These are phyloP conservation scores for Ostrea edulis DNA, from an alignment of 1,140 invertebrate species.

Conservation along the genomic window DNA sequence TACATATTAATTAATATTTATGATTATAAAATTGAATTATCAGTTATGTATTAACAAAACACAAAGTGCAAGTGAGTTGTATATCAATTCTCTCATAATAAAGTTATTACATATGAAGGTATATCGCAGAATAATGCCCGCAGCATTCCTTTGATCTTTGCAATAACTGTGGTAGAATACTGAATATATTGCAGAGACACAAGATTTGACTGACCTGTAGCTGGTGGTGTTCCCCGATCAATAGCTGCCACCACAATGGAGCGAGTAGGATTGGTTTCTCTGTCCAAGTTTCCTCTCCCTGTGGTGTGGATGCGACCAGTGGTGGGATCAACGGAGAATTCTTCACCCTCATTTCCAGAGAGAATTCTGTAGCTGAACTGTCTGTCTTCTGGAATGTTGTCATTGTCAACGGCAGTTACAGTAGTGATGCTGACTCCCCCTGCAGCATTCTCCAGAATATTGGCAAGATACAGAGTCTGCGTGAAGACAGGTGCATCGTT, in stretches of 20 bases:
- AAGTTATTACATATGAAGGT: background rate
- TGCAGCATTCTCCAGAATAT: constrained; percentile 87
- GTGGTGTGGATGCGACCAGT: constrained; percentile 77
- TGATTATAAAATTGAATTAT: no score
- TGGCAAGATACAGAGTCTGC: constrained; percentile 86
- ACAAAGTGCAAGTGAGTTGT: no score
- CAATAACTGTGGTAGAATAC: no score
- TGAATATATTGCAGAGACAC: background rate
- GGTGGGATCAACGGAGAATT: constrained; percentile 93
- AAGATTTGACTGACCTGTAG: constrained; percentile 83
- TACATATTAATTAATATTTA: no score
- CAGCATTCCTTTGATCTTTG: no score
- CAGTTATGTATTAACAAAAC: no score
- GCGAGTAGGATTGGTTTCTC: constrained; percentile 89
- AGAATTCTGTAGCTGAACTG: constrained; percentile 95
- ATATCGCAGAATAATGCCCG: no score
- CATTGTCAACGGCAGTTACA: constrained; percentile 93
- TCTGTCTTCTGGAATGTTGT: constrained; percentile 93
- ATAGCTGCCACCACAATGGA: constrained; percentile 93
- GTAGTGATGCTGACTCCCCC: constrained; percentile 87
- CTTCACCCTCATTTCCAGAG: constrained; percentile 88
- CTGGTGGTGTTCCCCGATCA: constrained; percentile 88
- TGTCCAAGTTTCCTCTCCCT: constrained; percentile 86
- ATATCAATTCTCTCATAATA: no score
- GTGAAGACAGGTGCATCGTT: constrained; percentile 97